Base-by-base conservation (phyloP, 92 coral and sea anemone genomes). In the Zoanthus sansibaricus region DNA sequence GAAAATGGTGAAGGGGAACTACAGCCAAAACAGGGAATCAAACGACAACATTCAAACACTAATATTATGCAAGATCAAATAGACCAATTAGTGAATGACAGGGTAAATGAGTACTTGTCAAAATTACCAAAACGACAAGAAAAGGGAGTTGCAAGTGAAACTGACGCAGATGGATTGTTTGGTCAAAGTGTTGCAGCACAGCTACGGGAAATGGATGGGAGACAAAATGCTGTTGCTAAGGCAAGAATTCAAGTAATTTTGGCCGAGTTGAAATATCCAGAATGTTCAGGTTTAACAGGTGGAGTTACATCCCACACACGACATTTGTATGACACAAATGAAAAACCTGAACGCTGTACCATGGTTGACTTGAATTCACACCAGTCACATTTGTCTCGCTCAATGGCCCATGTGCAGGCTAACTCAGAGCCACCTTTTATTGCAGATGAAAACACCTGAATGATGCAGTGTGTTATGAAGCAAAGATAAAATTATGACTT, bases 151-250 rank as follows among this genome's bases (percentile, higher is more conserved):
- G 12, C 69, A 4, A n/a, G 82, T 52, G 87, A 83, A 33, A 44
- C 72, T 54, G 80, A 75, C 31, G 85, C 75, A 25, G 85, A 80
- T 80, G 85, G 85, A 2, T 80, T 80, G 21, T 88, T 82, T 88
- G 83, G 91, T 66, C 88, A 88, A 83, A 88, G 91, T 82, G 88
- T 88, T 71, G 91, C 91, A 14, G 88, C 88, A 30, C 91, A 88
- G 55, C 88, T 88, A 61, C 83, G 87, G 59, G 71, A 82, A 72
- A 88, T 88, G 91, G 87, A 82, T 33, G 78, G 78, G 11, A 82
- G 75, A 72, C 88, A 88, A 83, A 88, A 83, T 83, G 91, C 91
- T 15, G 52, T 82, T 74, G 91, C 91, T 20, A 83, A 88, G 54
- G 91, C 91, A 47, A 82, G 84, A 82, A 88, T 88, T 68, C 91